Evolutionary conservation across 2,888 invertebrate species (phyloP), one percentile per base, ranked within the genome.

Genomic region (Deilephila porcellus): DNA sequence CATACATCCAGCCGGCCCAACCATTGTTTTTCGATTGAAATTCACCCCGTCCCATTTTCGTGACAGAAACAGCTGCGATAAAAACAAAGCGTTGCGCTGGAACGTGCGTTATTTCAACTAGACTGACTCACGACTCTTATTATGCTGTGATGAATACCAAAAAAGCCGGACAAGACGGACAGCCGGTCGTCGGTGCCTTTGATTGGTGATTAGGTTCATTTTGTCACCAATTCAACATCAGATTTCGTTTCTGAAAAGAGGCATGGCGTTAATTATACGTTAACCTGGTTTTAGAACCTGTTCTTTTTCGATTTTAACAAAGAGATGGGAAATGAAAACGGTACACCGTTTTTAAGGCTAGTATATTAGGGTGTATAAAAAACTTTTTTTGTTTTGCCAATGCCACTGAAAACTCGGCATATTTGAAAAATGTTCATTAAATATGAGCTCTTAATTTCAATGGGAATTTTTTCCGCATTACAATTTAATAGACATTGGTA

Each of bases 51-150:
- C 20, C 1, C 8, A 6, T 45, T 56, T 20, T 20, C 45, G 45
- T 45, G 64, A 14, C 19, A 64, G 6, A 37, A 4, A 52, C 64
- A 67, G 45, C 64, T 67, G 45, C 6, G 45, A 25, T 45, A 20
- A 63, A 60, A 29, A 34, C 63, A 37, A 37, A 64, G 20, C 64
- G 37, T 52, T 25, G 56, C 5, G 56, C n/a, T 56, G 34, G 32
- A 63, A 34, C 63, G n/a, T 63, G 63, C 63, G 34, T n/a, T n/a
- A 34, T 32, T 63, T 63, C 19, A 3, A 63, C 63, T 32, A 19
- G 5, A 63, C n/a, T 8, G 34, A 20, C 63, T 63, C 63, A 34
- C 34, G 63, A 62, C 17, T 32, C 25, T 25, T 25, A 53, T 60
- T 25, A 62, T 62, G 34, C 32, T 17, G 32, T 5, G 63, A 56